Evolutionary conservation across 2,888 invertebrate genomes (phyloP).

Genomic region (Nomada ruficornis): DNA sequence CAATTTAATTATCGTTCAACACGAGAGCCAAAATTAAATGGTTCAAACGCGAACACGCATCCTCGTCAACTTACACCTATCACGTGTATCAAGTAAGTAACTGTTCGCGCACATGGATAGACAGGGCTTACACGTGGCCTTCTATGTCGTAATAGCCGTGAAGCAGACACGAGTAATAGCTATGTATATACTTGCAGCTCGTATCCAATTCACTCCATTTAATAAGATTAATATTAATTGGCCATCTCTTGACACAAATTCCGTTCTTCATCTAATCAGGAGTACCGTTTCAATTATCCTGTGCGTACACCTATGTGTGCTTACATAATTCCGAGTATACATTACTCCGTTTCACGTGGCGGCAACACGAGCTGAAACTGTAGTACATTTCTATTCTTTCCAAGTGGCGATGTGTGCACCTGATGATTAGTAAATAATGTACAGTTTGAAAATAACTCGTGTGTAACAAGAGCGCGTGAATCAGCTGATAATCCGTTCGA

Average conservation of each 20-base stretch:
- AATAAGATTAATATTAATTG: constrained; percentile 64
- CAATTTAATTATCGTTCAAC: neutral
- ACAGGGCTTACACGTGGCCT: neutral
- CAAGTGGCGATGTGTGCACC: too few relatives aligned
- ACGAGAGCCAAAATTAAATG: constrained; percentile 25
- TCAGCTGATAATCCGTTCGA: constrained; percentile 16
- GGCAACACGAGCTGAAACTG: neutral
- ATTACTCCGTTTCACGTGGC: constrained; percentile 3
- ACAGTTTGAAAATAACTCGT: neutral
- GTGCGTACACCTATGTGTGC: neutral
- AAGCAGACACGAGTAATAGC: constrained; percentile 60
- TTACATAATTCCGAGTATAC: neutral
- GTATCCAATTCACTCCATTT: constrained; percentile 61
- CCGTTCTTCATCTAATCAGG: constrained; percentile 50
- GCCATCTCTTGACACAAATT: constrained; percentile 32
- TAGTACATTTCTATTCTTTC: neutral
- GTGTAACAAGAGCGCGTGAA: neutral
- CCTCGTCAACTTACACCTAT: constrained; percentile 7
- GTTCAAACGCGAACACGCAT: constrained; percentile 1
- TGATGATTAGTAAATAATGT: neutral
- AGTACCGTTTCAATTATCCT: constrained; percentile 52
- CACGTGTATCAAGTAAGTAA: constrained; percentile 3
- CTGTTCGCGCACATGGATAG: neutral
- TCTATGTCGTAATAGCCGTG: constrained; percentile 48
- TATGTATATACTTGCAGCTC: constrained; percentile 34